phyloP scores from a whole-genome alignment of 1,140 invertebrate genomes.

The Drosophila funebris region DNA sequence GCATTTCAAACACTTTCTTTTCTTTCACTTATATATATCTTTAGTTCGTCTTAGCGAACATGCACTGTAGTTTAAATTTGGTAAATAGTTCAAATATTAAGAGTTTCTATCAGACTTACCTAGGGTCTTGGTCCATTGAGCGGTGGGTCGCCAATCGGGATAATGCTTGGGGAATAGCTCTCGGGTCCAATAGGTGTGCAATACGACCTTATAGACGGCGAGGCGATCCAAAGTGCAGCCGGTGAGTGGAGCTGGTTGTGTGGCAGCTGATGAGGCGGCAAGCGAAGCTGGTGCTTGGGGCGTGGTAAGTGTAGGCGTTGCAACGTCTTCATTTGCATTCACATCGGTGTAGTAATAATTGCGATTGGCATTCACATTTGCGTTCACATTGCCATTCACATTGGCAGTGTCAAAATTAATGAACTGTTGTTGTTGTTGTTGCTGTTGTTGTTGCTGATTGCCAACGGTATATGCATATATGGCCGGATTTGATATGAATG shows the following conservation, averaged over 20 bases:
- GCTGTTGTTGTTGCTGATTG: constrained; percentile 52
- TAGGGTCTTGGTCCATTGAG: constrained; percentile 95
- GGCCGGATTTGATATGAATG: constrained; percentile 73
- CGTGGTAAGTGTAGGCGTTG: constrained; percentile 37
- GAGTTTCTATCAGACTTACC: constrained; percentile 85
- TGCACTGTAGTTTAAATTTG: too few relatives aligned
- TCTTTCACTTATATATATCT: too few relatives aligned
- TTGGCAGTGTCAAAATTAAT: constrained; percentile 63
- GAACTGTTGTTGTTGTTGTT: constrained; percentile 31
- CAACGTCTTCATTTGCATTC: constrained; percentile 18
- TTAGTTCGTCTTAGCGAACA: too few relatives aligned
- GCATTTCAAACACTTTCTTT: too few relatives aligned
- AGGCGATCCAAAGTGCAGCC: constrained; percentile 87
- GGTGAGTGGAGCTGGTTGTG: constrained; percentile 67
- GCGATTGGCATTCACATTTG: constrained; percentile 57
- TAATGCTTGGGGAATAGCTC: constrained; percentile 95
- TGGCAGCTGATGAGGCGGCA: constrained; percentile 31
- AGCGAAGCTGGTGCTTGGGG: constrained; percentile 15
- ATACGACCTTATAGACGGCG: constrained; percentile 92
- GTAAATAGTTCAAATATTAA: too few relatives aligned
- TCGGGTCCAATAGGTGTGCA: constrained; percentile 95
- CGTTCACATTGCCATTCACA: constrained; percentile 44
- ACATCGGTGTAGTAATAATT: constrained; percentile 73
- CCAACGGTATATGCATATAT: constrained; percentile 71
- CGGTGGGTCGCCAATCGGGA: constrained; percentile 94